Conservation (phyloP, 2,888 invertebrate genomes). For the Lycophotia porphyrea region DNA sequence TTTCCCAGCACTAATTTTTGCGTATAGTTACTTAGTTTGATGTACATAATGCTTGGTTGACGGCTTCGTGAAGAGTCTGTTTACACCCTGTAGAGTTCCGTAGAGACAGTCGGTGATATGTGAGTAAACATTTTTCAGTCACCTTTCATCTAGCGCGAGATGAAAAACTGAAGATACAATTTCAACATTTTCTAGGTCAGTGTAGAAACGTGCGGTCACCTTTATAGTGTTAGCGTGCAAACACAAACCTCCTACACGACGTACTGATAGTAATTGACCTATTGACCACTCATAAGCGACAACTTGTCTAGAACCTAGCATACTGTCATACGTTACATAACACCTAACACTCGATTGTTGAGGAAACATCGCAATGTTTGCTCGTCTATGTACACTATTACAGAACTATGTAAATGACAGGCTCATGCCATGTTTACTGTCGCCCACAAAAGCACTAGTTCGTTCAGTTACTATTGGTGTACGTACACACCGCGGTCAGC, state of each 20-base stretch:
- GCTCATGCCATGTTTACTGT: conserved; percentile 4
- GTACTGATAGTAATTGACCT: conserved; percentile 37
- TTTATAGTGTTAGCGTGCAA: not conserved
- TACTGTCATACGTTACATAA: conserved; percentile 31
- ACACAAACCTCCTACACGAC: conserved; percentile 7
- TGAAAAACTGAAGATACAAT: not conserved
- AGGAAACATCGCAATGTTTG: conserved; percentile 31
- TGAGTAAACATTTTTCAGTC: not conserved
- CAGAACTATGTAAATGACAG: conserved; percentile 46
- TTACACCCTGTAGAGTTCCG: not conserved
- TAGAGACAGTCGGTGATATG: not conserved
- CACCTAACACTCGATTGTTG: conserved; percentile 6
- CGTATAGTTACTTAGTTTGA: too few relatives aligned
- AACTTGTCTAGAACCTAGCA: conserved; percentile 12
- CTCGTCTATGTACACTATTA: conserved; percentile 42
- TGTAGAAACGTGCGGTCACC: not conserved
- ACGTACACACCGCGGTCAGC: not conserved
- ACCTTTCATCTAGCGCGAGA: not conserved
- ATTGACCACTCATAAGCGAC: conserved; percentile 29
- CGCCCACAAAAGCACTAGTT: conserved; percentile 16
- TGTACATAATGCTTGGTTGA: too few relatives aligned
- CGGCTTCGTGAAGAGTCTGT: too few relatives aligned
- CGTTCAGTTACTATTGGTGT: conserved; percentile 1
- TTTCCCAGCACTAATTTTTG: too few relatives aligned
- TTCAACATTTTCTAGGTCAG: not conserved